phyloP scores from a whole-genome alignment of 2,888 invertebrate species.

The Chaetogeoica ovagalla region DNA sequence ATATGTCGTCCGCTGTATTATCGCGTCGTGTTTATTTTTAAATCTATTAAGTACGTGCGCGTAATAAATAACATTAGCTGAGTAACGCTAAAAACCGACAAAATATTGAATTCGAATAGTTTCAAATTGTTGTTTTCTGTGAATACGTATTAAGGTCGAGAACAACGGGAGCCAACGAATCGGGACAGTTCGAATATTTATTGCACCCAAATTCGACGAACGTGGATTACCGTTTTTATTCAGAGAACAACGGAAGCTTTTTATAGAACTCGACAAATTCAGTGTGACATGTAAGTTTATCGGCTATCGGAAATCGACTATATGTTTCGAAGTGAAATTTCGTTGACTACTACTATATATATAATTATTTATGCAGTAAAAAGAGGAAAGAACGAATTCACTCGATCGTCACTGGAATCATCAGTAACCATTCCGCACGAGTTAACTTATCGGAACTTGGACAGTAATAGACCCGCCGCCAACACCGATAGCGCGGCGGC shows the following conservation, averaged over 20 bases:
- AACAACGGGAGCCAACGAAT: conserved; percentile 60
- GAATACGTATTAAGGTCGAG: conserved; percentile 52
- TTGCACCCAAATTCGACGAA: conserved; percentile 70
- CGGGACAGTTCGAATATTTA: conserved; percentile 72
- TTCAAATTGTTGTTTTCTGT: neutral
- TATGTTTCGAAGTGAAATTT: neutral
- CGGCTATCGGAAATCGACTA: neutral
- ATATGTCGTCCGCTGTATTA: neutral
- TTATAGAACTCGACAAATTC: conserved; percentile 76
- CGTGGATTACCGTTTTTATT: conserved; percentile 68
- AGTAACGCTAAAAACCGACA: neutral
- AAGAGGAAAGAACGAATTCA: conserved; percentile 70
- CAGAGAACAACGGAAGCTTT: conserved; percentile 67
- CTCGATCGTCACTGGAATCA: conserved; percentile 70
- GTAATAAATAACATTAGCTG: no score
- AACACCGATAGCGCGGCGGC: conserved; percentile 61
- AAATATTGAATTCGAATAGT: neutral
- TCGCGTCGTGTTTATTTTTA: no score
- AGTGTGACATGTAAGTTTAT: conserved; percentile 65
- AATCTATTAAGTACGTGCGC: no score
- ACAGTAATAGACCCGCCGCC: conserved; percentile 61
- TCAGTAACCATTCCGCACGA: conserved; percentile 83
- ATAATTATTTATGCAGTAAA: conserved; percentile 63
- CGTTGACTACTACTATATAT: neutral
- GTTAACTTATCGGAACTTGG: conserved; percentile 75